These are phyloP conservation scores for Troglohyphantes excavatus DNA, from an alignment of 2,888 invertebrate genomes.

Conservation along the genomic window DNA sequence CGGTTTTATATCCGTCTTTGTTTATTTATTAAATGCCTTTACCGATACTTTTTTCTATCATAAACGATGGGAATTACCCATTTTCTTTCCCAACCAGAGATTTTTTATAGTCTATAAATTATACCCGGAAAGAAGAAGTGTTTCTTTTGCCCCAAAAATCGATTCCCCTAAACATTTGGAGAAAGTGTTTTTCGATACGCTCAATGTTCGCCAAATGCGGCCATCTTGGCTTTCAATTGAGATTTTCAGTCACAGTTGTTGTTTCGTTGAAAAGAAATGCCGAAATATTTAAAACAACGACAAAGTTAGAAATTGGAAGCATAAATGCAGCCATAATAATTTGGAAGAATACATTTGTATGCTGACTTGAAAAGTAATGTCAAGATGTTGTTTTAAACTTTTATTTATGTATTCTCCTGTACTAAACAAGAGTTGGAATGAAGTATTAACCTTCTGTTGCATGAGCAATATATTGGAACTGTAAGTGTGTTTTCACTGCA, in stretches of 20 bases:
- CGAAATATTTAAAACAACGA: not conserved
- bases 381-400: too few relatives aligned
- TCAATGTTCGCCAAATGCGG: not conserved
- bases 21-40: conserved; percentile 75
- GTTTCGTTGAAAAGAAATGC: too few relatives aligned
- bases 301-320: too few relatives aligned
- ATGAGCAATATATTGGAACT: too few relatives aligned
- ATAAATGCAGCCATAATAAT: too few relatives aligned
- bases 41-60: conserved; percentile 61
- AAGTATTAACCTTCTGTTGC: too few relatives aligned
- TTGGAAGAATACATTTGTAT: too few relatives aligned
- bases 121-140: conserved; percentile 27
- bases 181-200: conserved; percentile 64
- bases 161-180: conserved; percentile 50
- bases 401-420: too few relatives aligned
- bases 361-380: too few relatives aligned
- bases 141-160: conserved; percentile 55
- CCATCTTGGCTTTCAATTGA: not conserved
- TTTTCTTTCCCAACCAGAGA: conserved; percentile 43
- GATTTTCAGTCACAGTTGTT: too few relatives aligned
- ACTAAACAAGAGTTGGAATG: too few relatives aligned
- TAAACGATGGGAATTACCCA: conserved; percentile 75
- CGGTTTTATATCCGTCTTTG: conserved; percentile 42
- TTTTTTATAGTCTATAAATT: conserved; percentile 71
- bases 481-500: too few relatives aligned